A percentile compares a stretch with the other conserved stretches of the same genome.
phyloP scores from a whole-genome alignment of 1,140 invertebrate genomes.

The Coenobita brevimanus region DNA sequence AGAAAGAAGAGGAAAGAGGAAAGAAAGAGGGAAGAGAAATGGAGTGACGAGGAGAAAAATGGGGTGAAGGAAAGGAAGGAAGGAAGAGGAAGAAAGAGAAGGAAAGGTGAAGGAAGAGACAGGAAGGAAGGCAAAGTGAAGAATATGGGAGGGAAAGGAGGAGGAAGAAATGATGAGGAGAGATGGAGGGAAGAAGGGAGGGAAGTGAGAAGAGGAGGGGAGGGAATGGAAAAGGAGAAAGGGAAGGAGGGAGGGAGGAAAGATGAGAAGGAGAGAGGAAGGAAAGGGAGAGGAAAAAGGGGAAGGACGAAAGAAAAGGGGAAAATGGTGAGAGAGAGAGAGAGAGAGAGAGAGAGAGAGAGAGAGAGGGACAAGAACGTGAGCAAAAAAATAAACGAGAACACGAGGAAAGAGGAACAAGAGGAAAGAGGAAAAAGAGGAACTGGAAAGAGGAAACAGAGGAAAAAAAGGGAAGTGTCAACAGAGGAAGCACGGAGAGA shows the following conservation, averaged over 20 bases:
- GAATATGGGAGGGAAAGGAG: background rate
- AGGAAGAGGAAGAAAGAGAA: constrained; percentile 13
- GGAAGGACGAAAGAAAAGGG: background rate
- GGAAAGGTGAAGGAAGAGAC: background rate
- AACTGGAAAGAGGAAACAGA: background rate
- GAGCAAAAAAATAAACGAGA: background rate
- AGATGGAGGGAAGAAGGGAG: background rate
- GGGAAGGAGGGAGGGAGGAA: background rate
- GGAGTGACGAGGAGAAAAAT: too few species aligned
- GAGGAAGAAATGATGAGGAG: background rate
- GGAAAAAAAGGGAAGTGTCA: background rate
- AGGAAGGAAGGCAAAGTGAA: background rate
- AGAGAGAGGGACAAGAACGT: background rate
- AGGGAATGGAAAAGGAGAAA: background rate
- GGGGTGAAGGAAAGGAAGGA: background rate
- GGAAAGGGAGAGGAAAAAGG: background rate
- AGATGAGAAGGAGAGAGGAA: background rate
- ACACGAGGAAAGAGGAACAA: background rate
- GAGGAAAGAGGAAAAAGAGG: background rate
- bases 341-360: background rate
- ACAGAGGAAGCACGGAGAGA: background rate
- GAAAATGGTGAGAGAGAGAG: background rate
- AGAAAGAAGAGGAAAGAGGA: too few species aligned
- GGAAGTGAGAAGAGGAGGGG: background rate
- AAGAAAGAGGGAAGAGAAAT: too few species aligned